Percentiles rank a stretch among this genome's conserved stretches.
Evolutionary conservation across 2,113 vertebrate species (phyloP).

Genomic region (Marcusenius ussheri): DNA sequence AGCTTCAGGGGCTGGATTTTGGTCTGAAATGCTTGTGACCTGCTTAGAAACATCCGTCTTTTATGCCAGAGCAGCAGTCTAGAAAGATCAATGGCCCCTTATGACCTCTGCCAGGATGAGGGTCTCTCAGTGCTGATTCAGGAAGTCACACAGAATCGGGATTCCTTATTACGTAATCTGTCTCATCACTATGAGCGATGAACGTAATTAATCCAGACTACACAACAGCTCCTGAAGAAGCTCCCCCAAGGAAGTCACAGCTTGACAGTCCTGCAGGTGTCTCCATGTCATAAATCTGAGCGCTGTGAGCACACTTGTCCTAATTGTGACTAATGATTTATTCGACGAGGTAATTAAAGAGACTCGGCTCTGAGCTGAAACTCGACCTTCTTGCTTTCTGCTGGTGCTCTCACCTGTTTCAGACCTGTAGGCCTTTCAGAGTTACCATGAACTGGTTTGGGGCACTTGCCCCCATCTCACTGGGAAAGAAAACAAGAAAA

Average conservation of each 20-base stretch:
- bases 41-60: not conserved
- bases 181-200: not conserved
- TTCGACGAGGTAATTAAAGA: not conserved
- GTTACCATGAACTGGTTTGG: not conserved
- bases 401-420: not conserved
- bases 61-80: not conserved
- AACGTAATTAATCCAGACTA: not conserved
- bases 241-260: not conserved
- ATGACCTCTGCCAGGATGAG: not conserved
- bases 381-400: not conserved
- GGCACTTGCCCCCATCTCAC: not conserved
- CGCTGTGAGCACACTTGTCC: not conserved
- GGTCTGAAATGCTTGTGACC: not conserved
- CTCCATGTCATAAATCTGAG: slow-evolving; percentile 7
- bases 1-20: not conserved
- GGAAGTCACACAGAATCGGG: not conserved
- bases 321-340: slow-evolving; percentile 9
- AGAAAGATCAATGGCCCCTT: not conserved
- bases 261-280: slow-evolving; percentile 9
- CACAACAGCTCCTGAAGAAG: not conserved
- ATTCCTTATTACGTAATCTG: not conserved
- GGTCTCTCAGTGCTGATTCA: not conserved
- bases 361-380: not conserved
- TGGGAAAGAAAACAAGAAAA: not conserved
- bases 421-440: not conserved